Evolutionary conservation across 2,797 vertebrate genomes (phyloP), one percentile per base, ranked within the genome.

Genomic region (Psittacula echo): DNA sequence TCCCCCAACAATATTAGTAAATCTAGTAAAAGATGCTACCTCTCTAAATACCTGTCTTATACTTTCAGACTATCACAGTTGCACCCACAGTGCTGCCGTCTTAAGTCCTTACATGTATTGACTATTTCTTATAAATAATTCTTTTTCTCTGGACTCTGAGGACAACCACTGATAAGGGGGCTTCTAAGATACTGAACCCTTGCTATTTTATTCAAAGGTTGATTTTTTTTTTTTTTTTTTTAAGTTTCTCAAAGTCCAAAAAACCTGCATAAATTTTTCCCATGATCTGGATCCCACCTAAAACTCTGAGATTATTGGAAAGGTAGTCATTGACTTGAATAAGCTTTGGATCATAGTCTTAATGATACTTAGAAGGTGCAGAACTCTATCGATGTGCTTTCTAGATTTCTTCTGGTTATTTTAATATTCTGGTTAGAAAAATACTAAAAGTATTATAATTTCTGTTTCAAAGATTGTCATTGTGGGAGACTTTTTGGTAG

Each of bases 131-230:
- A 23, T 23, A n/a, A 76, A 45, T 18, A 58, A 7, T 61, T 65
- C 51, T 70, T 81, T 18, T 67, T 70, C 64, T 64, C 62, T 83
- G 56, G 24, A 39, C 66, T 75, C 20, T 32, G 29, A 27, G 24
- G 20, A 26, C 47, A 13, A 50, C 53, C 32, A 67, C 88, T 85
- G 41, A 75, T 76, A 90, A 91, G n/a, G 51, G 37, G 82, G 48
- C 47, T 87, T 93, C 89, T 66, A 75, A 88, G 77, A 78, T 78
- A 68, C 56, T 94, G 60, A 79, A 56, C 44, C 26, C 37, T 84
- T 90, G 23, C 48, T 94, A 91, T 94, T 67, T 89, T 92, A 90
- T 78, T 34, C 19, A 84, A 18, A 61, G 18, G 44, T 13, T 41
- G 24, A 54, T 94, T 22, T 21, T 39, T 26, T 4, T 24, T 62